These are phyloP conservation scores for Druceiella hillmani DNA, from an alignment of 2,888 invertebrate species.

Conservation along the genomic window DNA sequence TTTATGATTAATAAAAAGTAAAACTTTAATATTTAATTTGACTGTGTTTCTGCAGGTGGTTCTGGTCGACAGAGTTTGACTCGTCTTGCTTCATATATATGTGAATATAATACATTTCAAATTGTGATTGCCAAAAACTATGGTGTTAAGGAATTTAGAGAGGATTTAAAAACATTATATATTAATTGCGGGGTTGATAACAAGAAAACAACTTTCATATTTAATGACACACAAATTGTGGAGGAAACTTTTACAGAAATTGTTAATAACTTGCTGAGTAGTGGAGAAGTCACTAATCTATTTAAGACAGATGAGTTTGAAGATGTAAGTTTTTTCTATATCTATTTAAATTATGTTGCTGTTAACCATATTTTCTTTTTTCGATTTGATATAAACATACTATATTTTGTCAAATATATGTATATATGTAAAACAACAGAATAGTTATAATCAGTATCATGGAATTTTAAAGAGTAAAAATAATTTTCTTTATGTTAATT, in stretches of 20 bases:
- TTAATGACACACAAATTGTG: conserved; percentile 80
- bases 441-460: not conserved
- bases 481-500: conserved; percentile 2
- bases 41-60: conserved; percentile 57
- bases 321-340: conserved; percentile 54
- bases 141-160: conserved; percentile 68
- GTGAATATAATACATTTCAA: conserved; percentile 72
- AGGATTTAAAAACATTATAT: conserved; percentile 76
- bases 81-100: conserved; percentile 71
- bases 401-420: not conserved
- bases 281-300: conserved; percentile 84
- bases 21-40: too few species aligned
- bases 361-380: conserved; percentile 4
- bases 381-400: conserved; percentile 25
- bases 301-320: conserved; percentile 86
- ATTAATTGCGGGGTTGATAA: conserved; percentile 67
- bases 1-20: too few species aligned
- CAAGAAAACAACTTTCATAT: conserved; percentile 72
- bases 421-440: not conserved
- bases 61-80: conserved; percentile 80
- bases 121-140: conserved; percentile 78
- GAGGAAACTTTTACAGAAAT: conserved; percentile 84
- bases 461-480: not conserved
- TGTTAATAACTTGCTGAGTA: conserved; percentile 82
- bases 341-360: conserved; percentile 1